Evolutionary conservation across 2,113 vertebrate species (phyloP), one percentile per base, ranked within the genome.

Genomic region (Clarias gariepinus): DNA sequence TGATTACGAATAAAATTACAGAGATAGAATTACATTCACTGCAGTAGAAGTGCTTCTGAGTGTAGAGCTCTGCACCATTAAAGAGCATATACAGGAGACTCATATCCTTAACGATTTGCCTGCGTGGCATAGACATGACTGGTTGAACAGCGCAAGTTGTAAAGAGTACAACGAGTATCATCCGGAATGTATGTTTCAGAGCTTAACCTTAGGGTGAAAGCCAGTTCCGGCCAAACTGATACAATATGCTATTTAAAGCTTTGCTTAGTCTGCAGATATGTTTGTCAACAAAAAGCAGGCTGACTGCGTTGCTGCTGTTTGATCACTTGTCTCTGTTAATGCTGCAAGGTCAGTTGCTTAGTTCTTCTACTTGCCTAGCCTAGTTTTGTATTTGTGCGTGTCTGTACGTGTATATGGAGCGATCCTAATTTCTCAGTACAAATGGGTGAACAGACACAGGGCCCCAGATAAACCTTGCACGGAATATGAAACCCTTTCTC

Each of bases 11-110:
- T 61, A 80, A 83, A 66, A 36, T 57, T 63, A 58, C 60, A 57
- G 47, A 69, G 85, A 57, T 81, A 69, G 64, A 78, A 80, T 85
- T 68, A 30, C 84, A 30, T 73, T 85, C 28, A 15, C 58, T 74
- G n/a, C 52, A 64, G 73, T 41, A 60, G n/a, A 71, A 41, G 12
- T 63, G 61, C 53, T n/a, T 68, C 10, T 81, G 55, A 60, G 83
- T 61, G 69, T 55, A 19, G 55, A 60, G 69, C 69, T 58, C 61
- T 36, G 55, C 83, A 60, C 68, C 83, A 85, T 63, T 77, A 85
- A 85, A 85, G 21, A 63, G 71, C 33, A 63, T 58, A 85, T 23
- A 61, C 33, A 30, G 4, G 3, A 47, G 69, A 15, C 36, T 85
- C 16, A 16, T 77, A 64, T 81, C 60, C 47, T 47, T 81, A 80